These are phyloP conservation scores for Hydractinia echinata DNA, from an alignment of 30 jellyfish, hydroid and myxozoan species.

Conservation along the genomic window DNA sequence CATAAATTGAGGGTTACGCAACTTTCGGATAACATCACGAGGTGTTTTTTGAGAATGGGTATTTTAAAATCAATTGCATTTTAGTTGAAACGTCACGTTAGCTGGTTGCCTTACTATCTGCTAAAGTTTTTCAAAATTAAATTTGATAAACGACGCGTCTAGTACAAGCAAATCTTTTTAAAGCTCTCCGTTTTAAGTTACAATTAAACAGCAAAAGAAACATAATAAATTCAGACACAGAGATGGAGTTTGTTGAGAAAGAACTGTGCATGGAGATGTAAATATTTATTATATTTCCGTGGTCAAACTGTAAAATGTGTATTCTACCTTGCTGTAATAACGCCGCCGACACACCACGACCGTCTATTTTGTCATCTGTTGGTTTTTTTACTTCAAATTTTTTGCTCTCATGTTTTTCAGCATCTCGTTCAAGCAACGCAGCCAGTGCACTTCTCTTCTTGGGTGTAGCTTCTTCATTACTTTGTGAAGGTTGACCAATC, in stretches of 20 bases:
- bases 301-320: background rate
- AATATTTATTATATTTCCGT: background rate
- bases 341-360: slow-evolving; percentile 34
- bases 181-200: too few species aligned
- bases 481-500: background rate
- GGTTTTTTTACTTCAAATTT: background rate
- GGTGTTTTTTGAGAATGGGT: too few species aligned
- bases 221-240: slow-evolving; percentile 13
- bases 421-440: slow-evolving; percentile 25
- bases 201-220: too few species aligned
- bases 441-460: slow-evolving; percentile 15
- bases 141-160: too few species aligned
- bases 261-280: background rate
- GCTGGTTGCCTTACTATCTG: too few species aligned
- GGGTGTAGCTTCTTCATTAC: background rate
- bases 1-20: too few species aligned
- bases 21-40: too few species aligned
- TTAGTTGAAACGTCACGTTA: too few species aligned
- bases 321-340: slow-evolving; percentile 39
- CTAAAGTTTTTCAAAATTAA: too few species aligned
- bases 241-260: slow-evolving; percentile 4
- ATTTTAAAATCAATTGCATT: too few species aligned
- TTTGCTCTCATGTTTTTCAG: background rate
- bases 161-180: too few species aligned
- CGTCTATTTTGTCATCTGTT: slow-evolving; percentile 4